Percentiles rank a stretch among this genome's conserved stretches.
These are phyloP conservation scores for Synergus umbraculus DNA, from an alignment of 2,888 invertebrate genomes.

Conservation along the genomic window DNA sequence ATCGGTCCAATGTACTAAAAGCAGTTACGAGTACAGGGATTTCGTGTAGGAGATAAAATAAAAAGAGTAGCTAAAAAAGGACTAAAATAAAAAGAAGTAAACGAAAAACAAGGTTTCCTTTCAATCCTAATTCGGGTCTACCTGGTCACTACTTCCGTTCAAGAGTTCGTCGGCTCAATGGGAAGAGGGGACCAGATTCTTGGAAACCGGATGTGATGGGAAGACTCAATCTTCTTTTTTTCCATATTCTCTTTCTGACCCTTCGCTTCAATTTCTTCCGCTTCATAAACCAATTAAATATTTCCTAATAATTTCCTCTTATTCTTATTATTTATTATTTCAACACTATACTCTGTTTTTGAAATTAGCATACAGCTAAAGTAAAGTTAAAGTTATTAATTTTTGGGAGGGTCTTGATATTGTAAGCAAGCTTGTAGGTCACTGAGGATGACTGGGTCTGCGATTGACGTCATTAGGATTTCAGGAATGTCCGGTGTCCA, in stretches of 20 bases:
- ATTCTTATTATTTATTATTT: background rate
- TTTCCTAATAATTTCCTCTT: background rate
- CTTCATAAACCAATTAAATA: slow-evolving; percentile 2
- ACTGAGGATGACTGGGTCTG: slow-evolving; percentile 45
- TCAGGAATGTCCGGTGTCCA: slow-evolving; percentile 63
- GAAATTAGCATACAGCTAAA: too few species aligned
- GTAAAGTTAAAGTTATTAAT: background rate
- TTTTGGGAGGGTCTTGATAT: background rate
- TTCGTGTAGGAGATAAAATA: slow-evolving; percentile 57
- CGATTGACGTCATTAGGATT: slow-evolving; percentile 56
- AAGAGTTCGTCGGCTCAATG: slow-evolving; percentile 42
- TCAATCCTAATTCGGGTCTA: slow-evolving; percentile 55
- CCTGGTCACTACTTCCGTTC: slow-evolving; percentile 63
- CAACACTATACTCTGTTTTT: background rate
- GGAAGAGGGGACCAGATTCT: slow-evolving; percentile 16
- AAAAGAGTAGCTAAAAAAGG: slow-evolving; percentile 41
- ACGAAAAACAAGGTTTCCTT: slow-evolving; percentile 39
- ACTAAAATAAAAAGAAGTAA: slow-evolving; percentile 8
- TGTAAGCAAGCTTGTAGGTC: background rate
- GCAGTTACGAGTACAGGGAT: slow-evolving; percentile 64
- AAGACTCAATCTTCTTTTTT: slow-evolving; percentile 26
- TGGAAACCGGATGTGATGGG: slow-evolving; percentile 35
- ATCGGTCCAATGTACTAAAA: slow-evolving; percentile 61
- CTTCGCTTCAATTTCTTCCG: background rate
- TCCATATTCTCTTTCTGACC: background rate